Evolutionary conservation across 2,113 vertebrate genomes (phyloP).

Genomic region (Trogon surrucura): DNA sequence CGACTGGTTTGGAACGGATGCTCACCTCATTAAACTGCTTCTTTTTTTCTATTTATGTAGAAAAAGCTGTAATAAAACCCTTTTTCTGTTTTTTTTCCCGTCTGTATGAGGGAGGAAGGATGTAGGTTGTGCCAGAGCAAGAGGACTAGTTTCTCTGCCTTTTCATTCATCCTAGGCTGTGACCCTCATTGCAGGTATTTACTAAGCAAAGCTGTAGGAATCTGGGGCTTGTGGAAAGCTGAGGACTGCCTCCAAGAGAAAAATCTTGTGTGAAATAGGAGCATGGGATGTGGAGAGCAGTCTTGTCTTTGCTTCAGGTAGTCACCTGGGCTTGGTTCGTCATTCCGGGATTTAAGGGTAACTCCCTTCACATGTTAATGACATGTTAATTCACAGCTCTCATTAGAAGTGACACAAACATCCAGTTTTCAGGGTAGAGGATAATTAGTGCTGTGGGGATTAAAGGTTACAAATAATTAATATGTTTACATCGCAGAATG

Average conservation of each 20-base stretch:
- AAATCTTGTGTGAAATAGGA: not conserved
- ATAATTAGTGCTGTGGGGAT: not conserved
- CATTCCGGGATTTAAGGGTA: not conserved
- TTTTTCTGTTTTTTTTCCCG: not conserved
- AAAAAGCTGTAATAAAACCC: not conserved
- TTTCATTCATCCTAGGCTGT: not conserved
- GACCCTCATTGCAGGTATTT: not conserved
- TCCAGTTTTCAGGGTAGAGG: not conserved
- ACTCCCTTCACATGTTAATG: not conserved
- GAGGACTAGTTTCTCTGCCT: not conserved
- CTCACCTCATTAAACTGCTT: not conserved
- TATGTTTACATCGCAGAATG: not conserved
- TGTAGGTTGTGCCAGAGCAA: not conserved
- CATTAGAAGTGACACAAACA: not conserved
- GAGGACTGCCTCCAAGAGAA: not conserved
- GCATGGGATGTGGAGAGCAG: not conserved
- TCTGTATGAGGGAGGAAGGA: not conserved
- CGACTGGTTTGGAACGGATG: not conserved
- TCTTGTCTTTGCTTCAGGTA: not conserved
- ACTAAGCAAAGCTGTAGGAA: not conserved
- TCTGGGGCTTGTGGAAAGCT: fast-evolving
- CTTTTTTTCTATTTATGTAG: not conserved
- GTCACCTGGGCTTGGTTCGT: not conserved
- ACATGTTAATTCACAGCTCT: not conserved
- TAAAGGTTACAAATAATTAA: not conserved